Conservation (phyloP, 1,140 invertebrate genomes). For the Mercenaria mercenaria region DNA sequence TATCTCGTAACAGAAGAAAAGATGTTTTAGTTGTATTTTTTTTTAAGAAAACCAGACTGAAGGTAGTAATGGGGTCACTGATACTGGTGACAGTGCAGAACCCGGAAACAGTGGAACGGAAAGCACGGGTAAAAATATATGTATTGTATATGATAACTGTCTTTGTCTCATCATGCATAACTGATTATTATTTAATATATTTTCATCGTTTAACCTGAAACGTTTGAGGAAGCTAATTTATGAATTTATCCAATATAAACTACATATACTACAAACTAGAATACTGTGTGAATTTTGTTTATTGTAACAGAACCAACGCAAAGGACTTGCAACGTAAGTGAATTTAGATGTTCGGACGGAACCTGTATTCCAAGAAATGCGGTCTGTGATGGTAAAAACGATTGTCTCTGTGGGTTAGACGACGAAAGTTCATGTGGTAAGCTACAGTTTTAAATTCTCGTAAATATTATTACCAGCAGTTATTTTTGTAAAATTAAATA, state of each 20-base stretch:
- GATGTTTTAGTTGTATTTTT: no score
- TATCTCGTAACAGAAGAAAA: no score
- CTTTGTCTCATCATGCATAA: no score
- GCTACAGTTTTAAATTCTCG: neutral
- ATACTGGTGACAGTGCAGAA: neutral
- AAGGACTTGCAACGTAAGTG: neutral
- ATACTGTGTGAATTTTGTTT: neutral
- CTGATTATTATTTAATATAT: no score
- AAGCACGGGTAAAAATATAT: no score
- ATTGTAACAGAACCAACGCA: neutral
- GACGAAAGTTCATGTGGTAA: slow-evolving; percentile 46
- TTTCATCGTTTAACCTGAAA: no score
- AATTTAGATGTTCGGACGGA: slow-evolving; percentile 2
- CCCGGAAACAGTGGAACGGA: neutral
- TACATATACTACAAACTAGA: no score
- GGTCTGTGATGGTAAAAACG: slow-evolving; percentile 2
- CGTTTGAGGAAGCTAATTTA: no score
- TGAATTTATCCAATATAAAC: no score
- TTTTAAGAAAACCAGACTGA: no score
- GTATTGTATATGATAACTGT: no score
- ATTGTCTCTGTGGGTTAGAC: neutral
- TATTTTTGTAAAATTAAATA: neutral
- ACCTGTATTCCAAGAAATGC: slow-evolving; percentile 3
- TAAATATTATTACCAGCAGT: neutral
- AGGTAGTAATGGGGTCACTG: neutral